These are phyloP conservation scores for Vireo altiloquus DNA, from an alignment of 2,113 vertebrate species.

Conservation along the genomic window DNA sequence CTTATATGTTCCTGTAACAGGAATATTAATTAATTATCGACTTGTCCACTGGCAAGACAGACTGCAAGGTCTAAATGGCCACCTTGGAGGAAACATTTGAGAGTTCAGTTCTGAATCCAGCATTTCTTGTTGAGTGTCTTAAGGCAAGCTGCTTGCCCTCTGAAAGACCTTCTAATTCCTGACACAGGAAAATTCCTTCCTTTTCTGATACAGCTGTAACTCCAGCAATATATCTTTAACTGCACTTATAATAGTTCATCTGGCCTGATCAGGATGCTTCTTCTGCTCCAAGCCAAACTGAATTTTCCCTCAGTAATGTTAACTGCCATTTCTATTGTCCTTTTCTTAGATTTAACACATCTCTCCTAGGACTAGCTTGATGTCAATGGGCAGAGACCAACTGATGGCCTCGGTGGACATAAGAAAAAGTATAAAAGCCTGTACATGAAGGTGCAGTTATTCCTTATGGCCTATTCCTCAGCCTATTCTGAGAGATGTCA, in stretches of 20 bases:
- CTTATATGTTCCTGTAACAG: neutral
- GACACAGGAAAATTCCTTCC: neutral
- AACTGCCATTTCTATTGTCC: neutral
- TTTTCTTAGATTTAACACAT: constrained; percentile 15
- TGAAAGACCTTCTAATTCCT: constrained; percentile 16
- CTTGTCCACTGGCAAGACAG: neutral
- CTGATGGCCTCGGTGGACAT: neutral
- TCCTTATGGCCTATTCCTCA: neutral
- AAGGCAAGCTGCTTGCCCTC: neutral
- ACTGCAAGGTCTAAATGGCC: neutral
- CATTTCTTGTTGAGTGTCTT: neutral
- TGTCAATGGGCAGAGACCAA: neutral
- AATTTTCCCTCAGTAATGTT: constrained; percentile 14
- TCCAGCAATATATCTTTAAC: constrained; percentile 13
- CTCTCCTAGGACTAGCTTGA: neutral
- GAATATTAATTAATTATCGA: neutral
- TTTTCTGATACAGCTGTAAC: neutral
- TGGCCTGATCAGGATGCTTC: neutral
- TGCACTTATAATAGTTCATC: neutral
- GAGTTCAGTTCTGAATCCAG: neutral
- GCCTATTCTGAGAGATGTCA: neutral
- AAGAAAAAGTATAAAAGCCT: neutral
- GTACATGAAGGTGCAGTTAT: neutral
- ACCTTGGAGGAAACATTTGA: neutral
- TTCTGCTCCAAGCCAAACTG: constrained; percentile 13